Evolutionary conservation across 2,797 vertebrate genomes (phyloP).

Genomic region (Heliangelus exortis): DNA sequence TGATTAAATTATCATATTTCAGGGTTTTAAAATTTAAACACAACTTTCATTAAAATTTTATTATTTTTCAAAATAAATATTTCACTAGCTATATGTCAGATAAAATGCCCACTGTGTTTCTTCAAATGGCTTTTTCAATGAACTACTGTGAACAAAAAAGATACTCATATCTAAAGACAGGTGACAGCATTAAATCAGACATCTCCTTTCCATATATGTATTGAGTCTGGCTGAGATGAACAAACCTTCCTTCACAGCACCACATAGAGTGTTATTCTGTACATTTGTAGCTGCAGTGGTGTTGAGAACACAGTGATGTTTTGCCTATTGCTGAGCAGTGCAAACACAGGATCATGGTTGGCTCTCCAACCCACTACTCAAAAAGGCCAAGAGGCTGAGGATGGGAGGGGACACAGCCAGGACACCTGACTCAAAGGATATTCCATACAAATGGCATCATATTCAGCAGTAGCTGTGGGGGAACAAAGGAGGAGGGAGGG

Average conservation of each 20-base stretch:
- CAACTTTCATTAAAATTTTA: not conserved
- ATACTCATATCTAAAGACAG: not conserved
- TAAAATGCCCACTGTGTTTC: not conserved
- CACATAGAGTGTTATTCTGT: not conserved
- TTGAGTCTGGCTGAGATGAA: not conserved
- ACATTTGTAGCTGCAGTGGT: not conserved
- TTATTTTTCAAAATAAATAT: not conserved
- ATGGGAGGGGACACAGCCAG: not conserved
- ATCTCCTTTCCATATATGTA: not conserved
- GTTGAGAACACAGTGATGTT: not conserved
- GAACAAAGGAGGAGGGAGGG: not conserved
- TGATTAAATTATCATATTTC: not conserved
- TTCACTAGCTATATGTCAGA: not conserved
- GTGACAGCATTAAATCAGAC: not conserved
- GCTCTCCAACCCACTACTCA: not conserved
- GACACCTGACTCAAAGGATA: not conserved
- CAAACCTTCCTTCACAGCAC: not conserved
- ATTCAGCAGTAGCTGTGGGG: not conserved
- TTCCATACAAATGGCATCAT: not conserved
- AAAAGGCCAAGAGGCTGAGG: not conserved
- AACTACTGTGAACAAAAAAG: not conserved
- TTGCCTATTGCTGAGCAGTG: not conserved
- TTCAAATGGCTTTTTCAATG: not conserved
- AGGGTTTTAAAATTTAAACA: not conserved
- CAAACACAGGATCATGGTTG: not conserved